Conservation (phyloP, 2,888 invertebrate species). For the Endomychus coccineus region DNA sequence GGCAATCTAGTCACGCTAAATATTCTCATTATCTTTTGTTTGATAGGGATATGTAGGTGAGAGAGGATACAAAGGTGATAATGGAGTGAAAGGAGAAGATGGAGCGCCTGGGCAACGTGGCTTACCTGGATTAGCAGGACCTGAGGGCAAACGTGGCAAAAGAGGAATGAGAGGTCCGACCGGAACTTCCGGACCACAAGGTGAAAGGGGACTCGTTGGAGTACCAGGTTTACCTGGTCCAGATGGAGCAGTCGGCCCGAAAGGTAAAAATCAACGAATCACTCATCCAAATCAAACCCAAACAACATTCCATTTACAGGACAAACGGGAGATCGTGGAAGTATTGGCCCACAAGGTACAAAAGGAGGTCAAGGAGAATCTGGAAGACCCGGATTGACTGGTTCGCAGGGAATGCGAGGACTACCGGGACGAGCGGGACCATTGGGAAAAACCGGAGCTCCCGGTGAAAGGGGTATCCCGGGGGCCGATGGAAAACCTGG, state of each 20-base stretch:
- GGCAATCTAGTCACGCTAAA: too few species aligned
- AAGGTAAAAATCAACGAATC: conserved; percentile 45
- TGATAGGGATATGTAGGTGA: conserved; percentile 67
- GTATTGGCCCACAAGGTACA: conserved; percentile 55
- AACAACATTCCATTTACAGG: conserved; percentile 38
- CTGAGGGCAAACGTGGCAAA: conserved; percentile 77
- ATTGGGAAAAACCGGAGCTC: conserved; percentile 60
- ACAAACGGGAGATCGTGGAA: conserved; percentile 63
- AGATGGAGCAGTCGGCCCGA: conserved; percentile 68
- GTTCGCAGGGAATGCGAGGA: conserved; percentile 54
- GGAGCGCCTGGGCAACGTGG: conserved; percentile 70
- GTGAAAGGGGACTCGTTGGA: conserved; percentile 64
- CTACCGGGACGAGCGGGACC: conserved; percentile 62
- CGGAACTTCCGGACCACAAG: conserved; percentile 63
- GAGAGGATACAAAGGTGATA: conserved; percentile 72
- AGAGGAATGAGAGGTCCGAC: conserved; percentile 69
- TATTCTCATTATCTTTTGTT: conserved; percentile 5
- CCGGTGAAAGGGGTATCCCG: conserved; percentile 66
- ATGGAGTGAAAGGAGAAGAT: conserved; percentile 66
- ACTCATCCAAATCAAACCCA: background rate
- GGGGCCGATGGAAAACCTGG: conserved; percentile 83
- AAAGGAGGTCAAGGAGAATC: conserved; percentile 56
- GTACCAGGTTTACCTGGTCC: conserved; percentile 64
- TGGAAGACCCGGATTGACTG: conserved; percentile 53
- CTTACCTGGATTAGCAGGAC: conserved; percentile 63